Evolutionary conservation across 2,888 invertebrate genomes (phyloP).

Genomic region (Ceraclea dissimilis): DNA sequence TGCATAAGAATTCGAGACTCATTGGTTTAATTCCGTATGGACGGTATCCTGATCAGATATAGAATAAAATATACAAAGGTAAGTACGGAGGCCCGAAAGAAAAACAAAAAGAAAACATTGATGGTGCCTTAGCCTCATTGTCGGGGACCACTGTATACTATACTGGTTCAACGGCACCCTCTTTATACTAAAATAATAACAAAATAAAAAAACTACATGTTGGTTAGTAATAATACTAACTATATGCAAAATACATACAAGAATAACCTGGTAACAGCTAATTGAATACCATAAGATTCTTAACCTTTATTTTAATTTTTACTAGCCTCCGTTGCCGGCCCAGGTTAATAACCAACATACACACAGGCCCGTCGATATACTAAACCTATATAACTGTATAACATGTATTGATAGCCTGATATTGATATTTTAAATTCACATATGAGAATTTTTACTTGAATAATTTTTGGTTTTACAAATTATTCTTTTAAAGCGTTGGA

Average conservation of each 20-base stretch:
- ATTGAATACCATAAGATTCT: background rate
- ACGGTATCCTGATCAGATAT: background rate
- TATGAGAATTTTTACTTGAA: too few relatives aligned
- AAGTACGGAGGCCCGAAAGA: background rate
- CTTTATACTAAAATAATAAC: background rate
- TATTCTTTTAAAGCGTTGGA: too few relatives aligned
- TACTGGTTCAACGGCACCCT: background rate
- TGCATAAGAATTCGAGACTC: conserved; percentile 7
- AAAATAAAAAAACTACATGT: background rate
- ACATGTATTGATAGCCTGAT: too few relatives aligned
- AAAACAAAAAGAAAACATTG: too few relatives aligned
- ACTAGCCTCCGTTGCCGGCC: too few relatives aligned
- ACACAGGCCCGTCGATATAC: too few relatives aligned
- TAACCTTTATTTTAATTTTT: background rate
- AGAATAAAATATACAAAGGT: background rate
- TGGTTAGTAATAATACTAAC: background rate
- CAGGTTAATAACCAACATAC: too few relatives aligned
- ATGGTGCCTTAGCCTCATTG: background rate
- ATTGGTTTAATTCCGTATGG: conserved; percentile 4
- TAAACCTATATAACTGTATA: too few relatives aligned
- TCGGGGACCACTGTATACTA: background rate
- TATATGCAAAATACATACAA: background rate
- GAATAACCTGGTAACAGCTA: background rate
- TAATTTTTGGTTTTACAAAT: too few relatives aligned
- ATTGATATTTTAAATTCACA: too few relatives aligned